Evolutionary conservation across 2,113 vertebrate genomes (phyloP), one percentile per base, ranked within the genome.

Genomic region (Microcebus jonahi): DNA sequence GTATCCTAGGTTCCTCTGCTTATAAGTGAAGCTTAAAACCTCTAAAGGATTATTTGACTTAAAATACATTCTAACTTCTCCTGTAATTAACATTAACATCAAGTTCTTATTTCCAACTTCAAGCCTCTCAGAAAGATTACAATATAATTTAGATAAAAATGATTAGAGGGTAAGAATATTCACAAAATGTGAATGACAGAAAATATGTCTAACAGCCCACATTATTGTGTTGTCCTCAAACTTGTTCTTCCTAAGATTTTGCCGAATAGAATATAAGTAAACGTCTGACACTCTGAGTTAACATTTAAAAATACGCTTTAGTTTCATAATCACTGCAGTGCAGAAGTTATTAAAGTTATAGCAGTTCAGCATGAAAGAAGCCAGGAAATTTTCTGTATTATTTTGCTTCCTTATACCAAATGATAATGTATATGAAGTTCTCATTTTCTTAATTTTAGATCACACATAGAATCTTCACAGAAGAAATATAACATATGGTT

Each of bases 301-400:
- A 98, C 98, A 98, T 98, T 98, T 97, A 97, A 98, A 98, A 98
- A 97, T 98, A 98, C 18, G 93, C 96, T 96, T 97, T 97, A 98
- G 98, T 98, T 98, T 98, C 98, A 98, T 98, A 99, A 98, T 98
- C 96, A 97, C 98, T 98, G 98, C 98, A 98, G 97, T 98, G 98
- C 98, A 98, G 97, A 98, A 98, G 96, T 97, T 98, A 97, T 98
- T 97, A 97, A 97, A 98, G 97, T 95, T 97, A 97, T 42, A 70
- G 98, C 90, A 97, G 95, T 97, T 98, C 95, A 98, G 97, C 90
- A 97, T 96, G 96, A 98, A 98, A 25, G 81, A 96, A 83, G 0
- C 97, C 97, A 97, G 94, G 80, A 98, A 92, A 98, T 97, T 97
- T 88, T 98, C 95, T 97, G 96, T 93, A 97, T 98, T 98, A 94